Percentiles rank a stretch among this genome's conserved stretches.
phyloP scores from a whole-genome alignment of 2,888 invertebrate species.

The Hypolimnas misippus region DNA sequence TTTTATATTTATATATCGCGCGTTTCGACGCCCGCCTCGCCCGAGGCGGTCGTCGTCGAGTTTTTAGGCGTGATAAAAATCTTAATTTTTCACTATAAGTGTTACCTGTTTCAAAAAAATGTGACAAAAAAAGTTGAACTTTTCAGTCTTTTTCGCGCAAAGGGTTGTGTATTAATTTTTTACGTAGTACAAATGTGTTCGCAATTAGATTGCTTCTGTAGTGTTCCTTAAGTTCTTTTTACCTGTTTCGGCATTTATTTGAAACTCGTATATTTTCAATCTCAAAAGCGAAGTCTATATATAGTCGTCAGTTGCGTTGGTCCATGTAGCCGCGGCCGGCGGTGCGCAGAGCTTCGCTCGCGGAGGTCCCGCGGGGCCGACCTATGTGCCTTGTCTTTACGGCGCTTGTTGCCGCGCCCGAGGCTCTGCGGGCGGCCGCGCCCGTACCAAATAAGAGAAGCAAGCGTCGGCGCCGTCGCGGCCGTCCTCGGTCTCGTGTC shows the following conservation, averaged over 20 bases:
- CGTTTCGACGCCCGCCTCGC: slow-evolving; percentile 31
- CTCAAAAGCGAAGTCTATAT: slow-evolving; percentile 56
- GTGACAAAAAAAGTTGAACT: slow-evolving; percentile 80
- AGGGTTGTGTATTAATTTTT: slow-evolving; percentile 83
- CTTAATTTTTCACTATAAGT: slow-evolving; percentile 39
- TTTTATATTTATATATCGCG: slow-evolving; percentile 43
- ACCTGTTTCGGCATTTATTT: slow-evolving; percentile 79
- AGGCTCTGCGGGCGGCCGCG: slow-evolving; percentile 43
- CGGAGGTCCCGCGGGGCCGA: slow-evolving; percentile 27
- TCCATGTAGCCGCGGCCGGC: background rate
- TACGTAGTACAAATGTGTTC: slow-evolving; percentile 84
- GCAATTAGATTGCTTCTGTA: slow-evolving; percentile 84
- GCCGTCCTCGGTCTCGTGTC: slow-evolving; percentile 53
- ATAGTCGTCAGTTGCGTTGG: slow-evolving; percentile 56
- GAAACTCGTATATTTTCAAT: slow-evolving; percentile 70
- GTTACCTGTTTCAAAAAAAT: slow-evolving; percentile 54
- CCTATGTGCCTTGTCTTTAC: slow-evolving; percentile 40
- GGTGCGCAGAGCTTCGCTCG: slow-evolving; percentile 16
- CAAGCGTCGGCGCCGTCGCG: slow-evolving; percentile 40
- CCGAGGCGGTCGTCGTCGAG: slow-evolving; percentile 22
- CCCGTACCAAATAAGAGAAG: slow-evolving; percentile 79
- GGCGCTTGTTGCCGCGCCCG: slow-evolving; percentile 33
- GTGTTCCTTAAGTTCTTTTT: slow-evolving; percentile 81
- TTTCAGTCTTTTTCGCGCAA: slow-evolving; percentile 83
- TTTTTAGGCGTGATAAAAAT: slow-evolving; percentile 26